Evolutionary conservation across 2,797 vertebrate species (phyloP).

Genomic region (Synanceia verrucosa): DNA sequence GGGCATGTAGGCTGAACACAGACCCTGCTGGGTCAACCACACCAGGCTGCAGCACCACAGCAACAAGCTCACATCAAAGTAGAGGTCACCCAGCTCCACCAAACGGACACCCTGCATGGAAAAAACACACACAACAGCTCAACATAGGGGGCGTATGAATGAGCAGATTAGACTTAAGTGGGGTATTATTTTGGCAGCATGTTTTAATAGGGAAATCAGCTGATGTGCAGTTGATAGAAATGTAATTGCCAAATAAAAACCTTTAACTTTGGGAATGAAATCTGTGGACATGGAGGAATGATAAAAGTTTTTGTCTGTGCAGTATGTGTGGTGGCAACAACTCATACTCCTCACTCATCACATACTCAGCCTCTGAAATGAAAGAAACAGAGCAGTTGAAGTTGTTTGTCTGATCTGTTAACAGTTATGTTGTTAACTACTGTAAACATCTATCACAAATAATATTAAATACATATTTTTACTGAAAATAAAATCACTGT

Average conservation of each 20-base stretch:
- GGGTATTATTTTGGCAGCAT: no score
- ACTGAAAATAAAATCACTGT: background rate
- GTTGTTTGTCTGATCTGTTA: background rate
- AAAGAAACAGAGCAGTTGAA: background rate
- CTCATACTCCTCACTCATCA: background rate
- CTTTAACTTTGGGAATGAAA: background rate
- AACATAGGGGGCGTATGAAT: background rate
- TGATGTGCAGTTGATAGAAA: background rate
- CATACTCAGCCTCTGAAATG: background rate
- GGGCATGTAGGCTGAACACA: conserved; percentile 93
- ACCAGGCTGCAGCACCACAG: conserved; percentile 88
- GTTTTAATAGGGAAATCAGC: background rate
- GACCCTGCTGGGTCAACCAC: conserved; percentile 85
- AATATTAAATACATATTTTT: background rate
- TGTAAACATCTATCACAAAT: background rate
- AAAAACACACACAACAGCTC: conserved; percentile 14
- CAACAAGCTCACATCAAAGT: conserved; percentile 90
- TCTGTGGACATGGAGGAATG: background rate
- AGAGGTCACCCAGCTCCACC: conserved; percentile 88
- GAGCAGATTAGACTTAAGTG: background rate
- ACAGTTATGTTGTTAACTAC: background rate
- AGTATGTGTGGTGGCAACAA: background rate
- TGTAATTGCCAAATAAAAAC: no score
- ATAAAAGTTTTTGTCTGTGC: background rate
- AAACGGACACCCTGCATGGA: conserved; percentile 83